Percentiles rank a stretch among this genome's conserved stretches.
phyloP scores from a whole-genome alignment of 2,888 invertebrate species.

The Acronicta alni region DNA sequence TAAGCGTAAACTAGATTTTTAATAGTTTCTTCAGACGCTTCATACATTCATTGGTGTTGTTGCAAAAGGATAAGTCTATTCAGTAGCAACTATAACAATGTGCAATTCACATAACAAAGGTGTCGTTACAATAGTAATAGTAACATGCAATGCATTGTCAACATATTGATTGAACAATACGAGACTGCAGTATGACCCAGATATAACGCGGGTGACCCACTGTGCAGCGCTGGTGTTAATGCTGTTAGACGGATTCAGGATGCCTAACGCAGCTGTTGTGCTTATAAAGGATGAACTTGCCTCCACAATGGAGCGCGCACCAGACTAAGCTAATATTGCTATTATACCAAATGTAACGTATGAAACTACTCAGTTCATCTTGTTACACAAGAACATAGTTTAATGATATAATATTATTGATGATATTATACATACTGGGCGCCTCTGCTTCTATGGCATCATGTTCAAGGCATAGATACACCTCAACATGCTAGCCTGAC shows the following conservation, averaged over 20 bases:
- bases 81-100: conserved; percentile 6
- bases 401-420: too few relatives aligned
- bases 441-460: too few relatives aligned
- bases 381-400: not conserved
- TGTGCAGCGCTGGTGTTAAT: conserved; percentile 69
- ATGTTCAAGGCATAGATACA: too few relatives aligned
- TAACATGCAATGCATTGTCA: conserved; percentile 51
- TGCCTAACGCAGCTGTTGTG: conserved; percentile 46
- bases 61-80: not conserved
- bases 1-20: not conserved
- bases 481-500: too few relatives aligned
- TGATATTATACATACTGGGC: too few relatives aligned
- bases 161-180: conserved; percentile 76
- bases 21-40: too few relatives aligned
- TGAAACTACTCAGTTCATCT: not conserved
- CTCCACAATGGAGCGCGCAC: conserved; percentile 11
- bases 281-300: conserved; percentile 27
- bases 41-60: not conserved
- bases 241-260: conserved; percentile 62
- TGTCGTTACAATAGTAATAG: conserved; percentile 19
- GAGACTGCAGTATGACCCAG: conserved; percentile 76
- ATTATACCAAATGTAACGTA: not conserved
- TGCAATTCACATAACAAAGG: conserved; percentile 12
- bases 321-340: conserved; percentile 9
- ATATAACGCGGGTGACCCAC: conserved; percentile 75